phyloP scores from a whole-genome alignment of 2,888 invertebrate genomes.

The Nineta flava region DNA sequence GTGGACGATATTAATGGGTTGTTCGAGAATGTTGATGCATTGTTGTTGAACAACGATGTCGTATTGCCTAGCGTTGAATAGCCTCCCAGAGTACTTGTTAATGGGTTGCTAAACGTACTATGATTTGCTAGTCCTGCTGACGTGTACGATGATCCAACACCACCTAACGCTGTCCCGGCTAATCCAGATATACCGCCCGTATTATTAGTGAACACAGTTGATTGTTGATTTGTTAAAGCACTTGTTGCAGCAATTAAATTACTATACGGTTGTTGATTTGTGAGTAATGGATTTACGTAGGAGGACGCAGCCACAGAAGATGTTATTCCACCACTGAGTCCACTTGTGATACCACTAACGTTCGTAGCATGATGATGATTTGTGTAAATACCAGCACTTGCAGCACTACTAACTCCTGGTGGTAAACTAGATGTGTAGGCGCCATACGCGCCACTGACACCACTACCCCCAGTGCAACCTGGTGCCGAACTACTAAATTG shows the following conservation, averaged over 20 bases:
- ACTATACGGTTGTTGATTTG: slow-evolving; percentile 2
- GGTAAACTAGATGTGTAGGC: not conserved
- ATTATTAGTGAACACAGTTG: slow-evolving; percentile 2
- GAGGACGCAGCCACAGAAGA: not conserved
- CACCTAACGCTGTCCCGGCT: not conserved
- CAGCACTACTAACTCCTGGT: not conserved
- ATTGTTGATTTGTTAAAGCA: slow-evolving; percentile 4
- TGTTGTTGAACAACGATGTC: slow-evolving; percentile 19
- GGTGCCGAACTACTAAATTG: not conserved
- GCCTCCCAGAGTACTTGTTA: slow-evolving; percentile 32
- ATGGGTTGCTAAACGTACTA: slow-evolving; percentile 22
- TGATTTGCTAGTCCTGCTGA: slow-evolving; percentile 23
- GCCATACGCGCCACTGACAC: not conserved
- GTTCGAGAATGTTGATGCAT: slow-evolving; percentile 45
- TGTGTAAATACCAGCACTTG: not conserved
- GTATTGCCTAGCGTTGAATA: slow-evolving; percentile 34
- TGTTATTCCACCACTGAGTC: not conserved
- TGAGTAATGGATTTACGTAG: slow-evolving; percentile 1
- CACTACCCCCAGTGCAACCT: not conserved
- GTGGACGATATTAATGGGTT: slow-evolving; percentile 34
- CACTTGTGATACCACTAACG: not conserved
- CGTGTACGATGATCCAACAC: slow-evolving; percentile 1
- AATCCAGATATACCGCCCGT: not conserved
- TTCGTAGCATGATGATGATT: not conserved
- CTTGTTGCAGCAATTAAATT: not conserved